Base-by-base conservation (phyloP, 2,797 vertebrate genomes). In the Columba guinea region DNA sequence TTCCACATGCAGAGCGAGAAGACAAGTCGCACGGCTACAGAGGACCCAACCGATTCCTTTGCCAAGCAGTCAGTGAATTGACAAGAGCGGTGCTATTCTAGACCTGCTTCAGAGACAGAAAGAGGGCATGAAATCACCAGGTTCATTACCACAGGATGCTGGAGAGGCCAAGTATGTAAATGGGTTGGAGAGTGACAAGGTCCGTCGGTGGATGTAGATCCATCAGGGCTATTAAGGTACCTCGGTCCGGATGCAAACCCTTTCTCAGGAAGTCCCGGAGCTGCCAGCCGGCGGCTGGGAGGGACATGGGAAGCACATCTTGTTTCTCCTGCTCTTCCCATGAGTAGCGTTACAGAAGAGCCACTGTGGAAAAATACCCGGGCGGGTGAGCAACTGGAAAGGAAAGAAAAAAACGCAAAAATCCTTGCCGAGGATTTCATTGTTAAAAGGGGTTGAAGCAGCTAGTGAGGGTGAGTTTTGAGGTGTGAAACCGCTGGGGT, bases 201-300 rank as follows among this genome's bases (percentile, higher is more conserved):
- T 59, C 55, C 83, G 71, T 34, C 7, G 5, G n/a, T 65, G 88
- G 76, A 87, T 71, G 96, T 91, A 91, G 56, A 67, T 86, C 82
- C 93, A 86, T 93, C n/a, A 68, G 60, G 37, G 92, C 80, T 94
- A 68, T 96, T 77, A 70, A 88, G 60, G 90, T 91, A 22, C 73
- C 85, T 93, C 92, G 35, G 10, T 90, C 90, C 64, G 49, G 87
- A 94, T 49, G 64, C 92, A 63, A 85, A 56, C 11, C 37, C 84
- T 65, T 56, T 52, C 85, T 53, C 92, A 89, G 91, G 94, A 95
- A 96, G 94, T 79, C 78, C 78, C 82, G 11, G 14, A 27, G 87
- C 41, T 89, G 91, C 71, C 71, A 76, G 84, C 59, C 68, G 1
- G 73, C 56, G 52, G 88, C 92, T 53, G 91, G 81, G 89, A 87